phyloP scores from a whole-genome alignment of 1,140 invertebrate genomes.

The Pseudomyrmex gracilis region DNA sequence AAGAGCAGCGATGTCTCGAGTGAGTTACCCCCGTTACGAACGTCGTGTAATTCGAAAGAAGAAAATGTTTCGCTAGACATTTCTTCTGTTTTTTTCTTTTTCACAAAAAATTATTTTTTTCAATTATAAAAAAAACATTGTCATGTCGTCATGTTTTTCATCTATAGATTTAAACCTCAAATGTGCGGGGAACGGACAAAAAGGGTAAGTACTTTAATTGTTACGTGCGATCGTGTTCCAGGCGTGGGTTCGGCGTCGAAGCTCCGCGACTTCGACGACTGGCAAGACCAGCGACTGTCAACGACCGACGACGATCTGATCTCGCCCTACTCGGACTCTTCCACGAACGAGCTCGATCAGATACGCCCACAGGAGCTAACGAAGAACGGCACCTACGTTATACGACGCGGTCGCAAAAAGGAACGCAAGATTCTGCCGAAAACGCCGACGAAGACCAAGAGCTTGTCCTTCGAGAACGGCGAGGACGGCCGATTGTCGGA shows the following conservation, averaged over 20 bases:
- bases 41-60: no score
- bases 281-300: slow-evolving; percentile 87
- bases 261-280: slow-evolving; percentile 88
- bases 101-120: background rate
- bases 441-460: slow-evolving; percentile 83
- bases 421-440: slow-evolving; percentile 85
- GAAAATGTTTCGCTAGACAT: no score
- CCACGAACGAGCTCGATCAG: slow-evolving; percentile 85
- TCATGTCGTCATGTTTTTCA: background rate
- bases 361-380: slow-evolving; percentile 86
- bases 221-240: slow-evolving; percentile 76
- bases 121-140: background rate
- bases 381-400: slow-evolving; percentile 90
- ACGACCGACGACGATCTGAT: slow-evolving; percentile 89
- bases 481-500: slow-evolving; percentile 86
- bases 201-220: no score
- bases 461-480: slow-evolving; percentile 82
- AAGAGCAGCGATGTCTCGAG: slow-evolving; percentile 86
- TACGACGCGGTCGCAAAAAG: slow-evolving; percentile 88
- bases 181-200: no score
- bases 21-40: slow-evolving; percentile 77
- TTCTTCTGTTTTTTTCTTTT: background rate
- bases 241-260: slow-evolving; percentile 87
- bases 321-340: slow-evolving; percentile 89
- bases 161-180: no score